phyloP scores from a whole-genome alignment of 2,113 vertebrate species.

The Pelvicachromis taeniatus region DNA sequence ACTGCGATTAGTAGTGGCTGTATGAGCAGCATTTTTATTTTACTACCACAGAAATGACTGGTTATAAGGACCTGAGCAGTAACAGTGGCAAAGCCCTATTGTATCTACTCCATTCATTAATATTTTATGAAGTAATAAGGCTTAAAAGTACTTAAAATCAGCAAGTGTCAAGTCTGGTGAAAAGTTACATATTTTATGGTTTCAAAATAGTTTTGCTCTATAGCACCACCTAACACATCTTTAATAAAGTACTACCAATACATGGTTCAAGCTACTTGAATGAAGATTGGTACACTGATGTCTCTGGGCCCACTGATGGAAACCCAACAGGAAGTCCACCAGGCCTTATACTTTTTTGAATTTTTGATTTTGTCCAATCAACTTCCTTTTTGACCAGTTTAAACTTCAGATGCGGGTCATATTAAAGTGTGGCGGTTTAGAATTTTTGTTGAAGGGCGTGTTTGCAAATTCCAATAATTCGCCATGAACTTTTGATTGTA shows the following conservation, averaged over 20 bases:
- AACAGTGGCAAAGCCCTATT: neutral
- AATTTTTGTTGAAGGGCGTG: neutral
- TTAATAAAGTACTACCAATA: neutral
- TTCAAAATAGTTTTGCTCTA: neutral
- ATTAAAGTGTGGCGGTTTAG: neutral
- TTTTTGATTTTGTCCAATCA: neutral
- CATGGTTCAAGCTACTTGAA: neutral
- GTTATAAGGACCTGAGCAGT: neutral
- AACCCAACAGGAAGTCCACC: neutral
- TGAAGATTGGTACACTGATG: neutral
- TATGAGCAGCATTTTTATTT: neutral
- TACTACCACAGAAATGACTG: neutral
- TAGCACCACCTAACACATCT: neutral
- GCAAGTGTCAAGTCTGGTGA: neutral
- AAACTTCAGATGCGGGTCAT: neutral
- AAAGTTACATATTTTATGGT: neutral
- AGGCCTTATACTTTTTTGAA: neutral
- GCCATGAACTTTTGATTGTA: neutral
- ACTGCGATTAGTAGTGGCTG: neutral
- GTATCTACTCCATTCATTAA: neutral
- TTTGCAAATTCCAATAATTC: neutral
- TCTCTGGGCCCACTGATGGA: neutral
- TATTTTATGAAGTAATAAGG: neutral
- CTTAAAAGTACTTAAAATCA: neutral
- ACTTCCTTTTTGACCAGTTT: neutral